Percentiles rank a stretch among this genome's conserved stretches.
Conservation (phyloP, 2,797 vertebrate species). For the Pitangus sulphuratus region DNA sequence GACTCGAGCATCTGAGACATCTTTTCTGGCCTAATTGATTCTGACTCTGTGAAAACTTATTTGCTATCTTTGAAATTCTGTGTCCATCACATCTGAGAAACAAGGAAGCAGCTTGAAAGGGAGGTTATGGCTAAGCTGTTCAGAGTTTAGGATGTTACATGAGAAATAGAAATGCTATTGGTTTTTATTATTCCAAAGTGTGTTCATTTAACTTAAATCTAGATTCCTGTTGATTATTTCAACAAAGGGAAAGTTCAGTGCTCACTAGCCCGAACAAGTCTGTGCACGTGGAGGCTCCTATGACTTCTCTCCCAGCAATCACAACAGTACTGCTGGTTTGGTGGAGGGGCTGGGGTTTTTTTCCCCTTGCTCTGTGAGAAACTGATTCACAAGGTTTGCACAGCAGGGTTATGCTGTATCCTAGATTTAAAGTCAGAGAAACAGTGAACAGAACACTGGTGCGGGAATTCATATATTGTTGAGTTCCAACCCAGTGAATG, state of each 20-base stretch:
- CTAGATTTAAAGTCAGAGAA: constrained; percentile 29
- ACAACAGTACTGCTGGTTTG: not conserved
- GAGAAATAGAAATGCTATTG: not conserved
- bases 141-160: not conserved
- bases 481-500: not conserved
- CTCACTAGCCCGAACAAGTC: constrained; percentile 22
- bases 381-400: constrained; percentile 49
- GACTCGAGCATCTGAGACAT: too few species aligned
- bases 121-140: not conserved
- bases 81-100: not conserved
- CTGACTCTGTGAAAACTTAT: not conserved
- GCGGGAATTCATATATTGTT: not conserved
- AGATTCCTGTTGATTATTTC: constrained; percentile 34
- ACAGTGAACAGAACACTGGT: not conserved
- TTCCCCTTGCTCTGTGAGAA: not conserved
- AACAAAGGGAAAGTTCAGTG: constrained; percentile 32
- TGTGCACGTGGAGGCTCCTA: not conserved
- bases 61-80: not conserved
- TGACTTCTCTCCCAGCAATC: constrained; percentile 30
- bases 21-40: not conserved
- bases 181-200: not conserved
- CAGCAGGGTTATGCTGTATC: constrained; percentile 31
- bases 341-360: not conserved
- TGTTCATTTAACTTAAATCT: constrained; percentile 27
- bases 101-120: not conserved